These are phyloP conservation scores for Pygoscelis adeliae DNA, from an alignment of 2,113 vertebrate species.

Conservation along the genomic window DNA sequence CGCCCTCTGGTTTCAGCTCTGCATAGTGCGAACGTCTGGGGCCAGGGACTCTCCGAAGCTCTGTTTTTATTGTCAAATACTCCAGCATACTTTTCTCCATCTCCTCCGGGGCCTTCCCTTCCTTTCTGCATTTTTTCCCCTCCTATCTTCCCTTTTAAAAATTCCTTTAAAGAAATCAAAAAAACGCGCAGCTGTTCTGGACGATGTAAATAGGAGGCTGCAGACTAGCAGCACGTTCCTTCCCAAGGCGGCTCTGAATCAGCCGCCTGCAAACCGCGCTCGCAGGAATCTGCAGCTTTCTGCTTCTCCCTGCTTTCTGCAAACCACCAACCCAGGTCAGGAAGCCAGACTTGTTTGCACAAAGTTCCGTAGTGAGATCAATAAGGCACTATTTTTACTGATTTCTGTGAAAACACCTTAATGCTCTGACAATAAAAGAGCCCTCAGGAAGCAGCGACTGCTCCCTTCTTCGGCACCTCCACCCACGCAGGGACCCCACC, in stretches of 20 bases:
- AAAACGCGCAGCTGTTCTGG: background rate
- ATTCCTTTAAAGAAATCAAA: background rate
- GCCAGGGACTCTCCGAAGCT: background rate
- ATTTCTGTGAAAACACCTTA: background rate
- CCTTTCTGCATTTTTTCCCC: background rate
- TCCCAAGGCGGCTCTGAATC: background rate
- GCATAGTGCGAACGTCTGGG: fast-evolving
- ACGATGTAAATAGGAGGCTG: background rate
- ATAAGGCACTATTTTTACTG: background rate
- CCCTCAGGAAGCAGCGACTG: background rate
- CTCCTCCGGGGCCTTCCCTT: background rate
- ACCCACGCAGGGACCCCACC: fast-evolving
- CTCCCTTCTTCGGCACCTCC: background rate
- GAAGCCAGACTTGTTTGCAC: background rate
- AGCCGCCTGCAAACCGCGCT: background rate
- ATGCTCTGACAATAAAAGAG: background rate
- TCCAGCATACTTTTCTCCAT: background rate
- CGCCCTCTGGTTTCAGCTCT: background rate
- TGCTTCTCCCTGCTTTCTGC: background rate
- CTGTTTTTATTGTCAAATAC: background rate
- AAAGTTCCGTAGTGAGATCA: background rate
- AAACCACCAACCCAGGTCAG: background rate
- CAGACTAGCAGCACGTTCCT: background rate
- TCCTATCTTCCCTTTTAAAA: background rate
- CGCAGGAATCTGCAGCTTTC: background rate